Evolutionary conservation across 1,140 invertebrate species (phyloP).

Genomic region (Dysdera silvatica): DNA sequence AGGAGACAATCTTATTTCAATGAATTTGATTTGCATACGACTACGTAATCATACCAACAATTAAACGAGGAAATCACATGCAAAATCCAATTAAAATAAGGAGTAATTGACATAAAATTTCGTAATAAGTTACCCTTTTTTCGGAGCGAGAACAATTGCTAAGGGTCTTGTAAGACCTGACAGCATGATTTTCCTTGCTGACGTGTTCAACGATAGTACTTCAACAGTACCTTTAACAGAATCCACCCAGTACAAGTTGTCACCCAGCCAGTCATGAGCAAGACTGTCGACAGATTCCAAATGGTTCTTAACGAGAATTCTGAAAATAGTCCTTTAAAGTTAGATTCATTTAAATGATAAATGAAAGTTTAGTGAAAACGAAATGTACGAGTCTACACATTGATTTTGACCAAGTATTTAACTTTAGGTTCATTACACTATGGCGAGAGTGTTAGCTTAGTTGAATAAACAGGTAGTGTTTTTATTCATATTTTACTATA

Average conservation of each 20-base stretch:
- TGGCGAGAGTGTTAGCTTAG: too few relatives aligned
- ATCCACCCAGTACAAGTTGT: conserved; percentile 50
- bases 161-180: conserved; percentile 24
- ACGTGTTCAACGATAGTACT: conserved; percentile 42
- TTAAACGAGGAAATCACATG: not conserved
- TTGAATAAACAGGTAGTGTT: too few relatives aligned
- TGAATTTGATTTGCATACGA: too few relatives aligned
- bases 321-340: too few relatives aligned
- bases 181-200: conserved; percentile 36
- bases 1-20: not conserved
- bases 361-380: too few relatives aligned
- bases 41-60: too few relatives aligned
- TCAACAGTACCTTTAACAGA: conserved; percentile 41
- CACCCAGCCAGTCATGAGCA: conserved; percentile 46
- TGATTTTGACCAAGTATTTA: too few relatives aligned
- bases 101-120: not conserved
- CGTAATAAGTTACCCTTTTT: conserved; percentile 21
- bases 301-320: conserved; percentile 2
- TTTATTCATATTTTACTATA: too few relatives aligned
- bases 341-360: too few relatives aligned
- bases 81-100: not conserved
- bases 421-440: too few relatives aligned
- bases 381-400: too few relatives aligned
- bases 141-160: conserved; percentile 22
- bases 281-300: conserved; percentile 33